A percentile compares a stretch with the other conserved stretches of the same genome.
These are phyloP conservation scores for Proisotoma minuta DNA, from an alignment of 2,888 invertebrate species.

Conservation along the genomic window DNA sequence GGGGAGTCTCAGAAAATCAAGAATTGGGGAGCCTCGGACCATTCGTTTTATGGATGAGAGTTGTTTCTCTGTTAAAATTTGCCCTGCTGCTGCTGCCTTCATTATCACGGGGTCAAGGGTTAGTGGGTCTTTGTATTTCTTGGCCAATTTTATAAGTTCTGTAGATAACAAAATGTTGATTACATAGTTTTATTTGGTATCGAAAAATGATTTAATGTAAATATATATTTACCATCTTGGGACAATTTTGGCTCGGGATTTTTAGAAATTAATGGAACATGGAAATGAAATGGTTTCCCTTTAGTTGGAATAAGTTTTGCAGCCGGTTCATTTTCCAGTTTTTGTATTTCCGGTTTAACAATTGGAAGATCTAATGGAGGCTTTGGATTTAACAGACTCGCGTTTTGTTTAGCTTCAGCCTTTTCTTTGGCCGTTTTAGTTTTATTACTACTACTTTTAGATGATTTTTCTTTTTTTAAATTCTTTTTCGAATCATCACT, in stretches of 20 bases:
- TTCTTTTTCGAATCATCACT: too few species aligned
- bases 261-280: constrained; percentile 21
- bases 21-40: constrained; percentile 1
- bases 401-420: background rate
- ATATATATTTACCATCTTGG: constrained; percentile 1
- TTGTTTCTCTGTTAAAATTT: background rate
- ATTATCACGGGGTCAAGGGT: background rate
- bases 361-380: constrained; percentile 5
- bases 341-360: constrained; percentile 2
- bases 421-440: too few species aligned
- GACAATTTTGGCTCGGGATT: background rate
- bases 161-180: background rate
- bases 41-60: background rate
- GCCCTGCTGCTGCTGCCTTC: background rate
- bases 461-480: too few species aligned
- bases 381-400: constrained; percentile 10
- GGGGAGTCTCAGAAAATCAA: background rate
- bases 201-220: background rate
- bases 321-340: background rate
- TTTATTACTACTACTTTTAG: too few species aligned
- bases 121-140: constrained; percentile 8
- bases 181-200: background rate
- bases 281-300: constrained; percentile 26
- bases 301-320: constrained; percentile 5
- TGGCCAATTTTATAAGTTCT: constrained; percentile 1